Evolutionary conservation across 1,140 invertebrate species (phyloP), one percentile per base, ranked within the genome.

Genomic region (Aphelenchoides besseyi): DNA sequence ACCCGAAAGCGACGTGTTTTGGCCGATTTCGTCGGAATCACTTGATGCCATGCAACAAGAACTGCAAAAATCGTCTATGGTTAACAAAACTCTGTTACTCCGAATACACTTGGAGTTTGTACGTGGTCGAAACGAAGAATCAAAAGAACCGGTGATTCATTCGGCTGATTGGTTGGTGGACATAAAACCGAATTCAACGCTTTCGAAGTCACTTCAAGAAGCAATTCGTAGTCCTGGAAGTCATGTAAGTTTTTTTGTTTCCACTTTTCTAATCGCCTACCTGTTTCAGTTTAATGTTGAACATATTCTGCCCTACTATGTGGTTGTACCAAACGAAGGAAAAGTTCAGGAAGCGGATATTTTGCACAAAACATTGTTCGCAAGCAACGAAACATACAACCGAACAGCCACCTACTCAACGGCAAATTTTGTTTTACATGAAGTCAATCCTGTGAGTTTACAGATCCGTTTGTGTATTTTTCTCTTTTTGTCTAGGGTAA

Each of bases 1-100:
- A 26, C 81, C 81, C 52, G 80, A 80, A 55, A 80, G 80, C 18
- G 80, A 83, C 62, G 66, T 72, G 0, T 73, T 66, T 52, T 83
- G 81, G 81, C 72, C 69, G 3, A 83, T 83, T 62, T 84, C 81
- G 2, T 18, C 55, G n/a, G 80, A 84, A 16, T 83, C 83, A 1
- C n/a, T 82, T 26, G 54, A 74, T 35, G 81, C 81, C 0, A 52
- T 83, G 37, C 57, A 73, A 3, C 33, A 72, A 2, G 48, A 78
- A 54, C 48, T 79, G 23, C 23, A 41, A 18, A 74, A 63, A 3
- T 23, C 70, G 23, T 41, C 5, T n/a, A 37, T 35, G 12, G 8
- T 35, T 5, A 74, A 48, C 48, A 30, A 72, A 18, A 63, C 59
- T n/a, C 29, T 79, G 16, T 59, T 54, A 35, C 52, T 82, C 35